Evolutionary conservation across 2,888 invertebrate genomes (phyloP), one percentile per base, ranked within the genome.

Genomic region (Melanophora roralis): DNA sequence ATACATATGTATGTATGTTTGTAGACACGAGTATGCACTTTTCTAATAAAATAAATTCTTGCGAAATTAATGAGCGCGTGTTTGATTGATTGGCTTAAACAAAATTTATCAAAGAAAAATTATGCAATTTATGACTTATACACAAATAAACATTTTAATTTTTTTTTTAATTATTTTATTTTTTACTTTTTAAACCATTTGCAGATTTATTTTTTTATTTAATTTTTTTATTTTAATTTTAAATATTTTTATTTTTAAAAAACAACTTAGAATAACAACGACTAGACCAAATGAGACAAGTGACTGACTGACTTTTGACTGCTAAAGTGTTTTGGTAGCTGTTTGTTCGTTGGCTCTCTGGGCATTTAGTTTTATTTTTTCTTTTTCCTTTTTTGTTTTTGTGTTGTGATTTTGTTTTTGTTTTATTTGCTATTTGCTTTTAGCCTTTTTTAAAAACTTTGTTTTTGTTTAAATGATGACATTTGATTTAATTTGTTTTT

Each of bases 221-320:
- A 27, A 32, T 55, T 14, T n/a, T 62, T 68, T 43, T 4, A 32
- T 77, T 51, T 77, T 27, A 12, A n/a, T 43, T 43, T 53, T 53
- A 49, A 38, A 6, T 43, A 27, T 59, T 45, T 36, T 23, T 36
- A 11, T 2, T 6, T 21, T 23, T 14, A 53, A 65, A 47, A 43
- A 72, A 60, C 45, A 60, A 45, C 36, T 27, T 51, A 60, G 49
- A 49, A 55, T 53, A 60, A 45, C n/a, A 67, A 14, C 72, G 72
- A 72, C 77, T 72, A 72, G 51, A 69, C 78, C 69, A 55, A 79
- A 71, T 71, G 78, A 69, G 43, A 75, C 65, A 53, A 74, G 45
- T 51, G 51, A 74, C 57, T 73, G 74, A 74, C 53, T 78, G 60
- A 55, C 78, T 59, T 69, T 71, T 75, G 69, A 71, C 69, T 79